These are phyloP conservation scores for Macrostomum lignano DNA, from an alignment of 1,140 invertebrate genomes.

Conservation along the genomic window DNA sequence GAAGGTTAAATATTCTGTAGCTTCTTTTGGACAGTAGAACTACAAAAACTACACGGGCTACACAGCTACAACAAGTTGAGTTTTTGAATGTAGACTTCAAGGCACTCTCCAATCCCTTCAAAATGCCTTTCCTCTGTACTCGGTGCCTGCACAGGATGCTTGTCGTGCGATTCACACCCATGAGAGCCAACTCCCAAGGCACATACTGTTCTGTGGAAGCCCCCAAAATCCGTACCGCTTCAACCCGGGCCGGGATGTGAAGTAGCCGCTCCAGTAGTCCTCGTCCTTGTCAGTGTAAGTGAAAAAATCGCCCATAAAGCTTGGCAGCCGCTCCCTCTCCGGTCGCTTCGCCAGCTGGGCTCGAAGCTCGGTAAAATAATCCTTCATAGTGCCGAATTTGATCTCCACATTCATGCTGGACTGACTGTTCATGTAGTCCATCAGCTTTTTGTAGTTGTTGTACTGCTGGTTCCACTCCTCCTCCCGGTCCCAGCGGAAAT, in stretches of 20 bases:
- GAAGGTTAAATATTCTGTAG: no score
- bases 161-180: no score
- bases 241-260: conserved; percentile 62
- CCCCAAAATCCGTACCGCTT: conserved; percentile 60
- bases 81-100: no score
- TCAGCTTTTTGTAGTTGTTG: conserved; percentile 59
- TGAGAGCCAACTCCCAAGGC: no score
- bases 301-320: conserved; percentile 69
- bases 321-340: conserved; percentile 39
- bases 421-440: conserved; percentile 56
- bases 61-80: no score
- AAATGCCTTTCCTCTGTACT: no score
- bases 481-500: conserved; percentile 59
- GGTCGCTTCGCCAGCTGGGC: conserved; percentile 6
- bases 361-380: conserved; percentile 50
- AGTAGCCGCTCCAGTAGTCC: conserved; percentile 89
- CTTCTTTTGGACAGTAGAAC: no score
- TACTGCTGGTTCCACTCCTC: conserved; percentile 71
- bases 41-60: no score
- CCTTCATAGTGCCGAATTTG: conserved; percentile 52
- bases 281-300: conserved; percentile 78
- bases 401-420: conserved; percentile 52
- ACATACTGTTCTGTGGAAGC: no score
- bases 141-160: no score
- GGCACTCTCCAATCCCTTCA: no score